These are phyloP conservation scores for Prunella fulvescens DNA, from an alignment of 2,113 vertebrate species.

Conservation along the genomic window DNA sequence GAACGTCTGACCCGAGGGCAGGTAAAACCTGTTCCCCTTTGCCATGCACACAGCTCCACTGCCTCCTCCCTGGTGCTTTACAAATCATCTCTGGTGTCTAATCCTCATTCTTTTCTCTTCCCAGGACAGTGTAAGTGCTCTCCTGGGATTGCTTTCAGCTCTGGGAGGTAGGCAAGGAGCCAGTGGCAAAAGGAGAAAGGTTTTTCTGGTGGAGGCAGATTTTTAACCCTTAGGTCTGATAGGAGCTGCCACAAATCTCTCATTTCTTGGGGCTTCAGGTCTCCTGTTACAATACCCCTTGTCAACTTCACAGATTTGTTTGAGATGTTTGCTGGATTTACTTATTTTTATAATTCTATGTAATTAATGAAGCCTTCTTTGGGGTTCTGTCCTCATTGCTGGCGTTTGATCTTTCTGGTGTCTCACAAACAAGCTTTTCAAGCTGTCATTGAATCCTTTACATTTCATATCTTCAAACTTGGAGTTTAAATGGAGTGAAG, in stretches of 20 bases:
- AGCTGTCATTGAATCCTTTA: neutral
- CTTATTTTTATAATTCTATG: neutral
- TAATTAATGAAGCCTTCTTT: neutral
- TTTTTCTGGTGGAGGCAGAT: neutral
- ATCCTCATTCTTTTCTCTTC: neutral
- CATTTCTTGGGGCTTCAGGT: neutral
- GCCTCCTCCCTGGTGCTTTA: neutral
- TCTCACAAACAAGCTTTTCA: neutral
- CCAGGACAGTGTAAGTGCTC: neutral
- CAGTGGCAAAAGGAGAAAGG: neutral
- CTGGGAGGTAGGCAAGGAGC: neutral
- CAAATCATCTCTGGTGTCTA: neutral
- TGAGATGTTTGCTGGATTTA: neutral
- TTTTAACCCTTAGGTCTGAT: neutral
- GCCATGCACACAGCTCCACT: neutral
- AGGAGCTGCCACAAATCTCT: neutral
- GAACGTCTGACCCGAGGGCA: conserved; percentile 36
- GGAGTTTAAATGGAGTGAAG: neutral
- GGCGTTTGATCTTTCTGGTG: neutral
- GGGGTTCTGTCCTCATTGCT: neutral
- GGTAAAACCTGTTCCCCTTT: conserved; percentile 51
- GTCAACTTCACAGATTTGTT: neutral
- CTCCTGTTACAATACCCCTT: neutral
- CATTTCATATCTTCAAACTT: neutral
- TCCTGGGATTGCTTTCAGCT: neutral